Evolutionary conservation across 2,888 invertebrate species (phyloP).

Genomic region (Furcula furcula): DNA sequence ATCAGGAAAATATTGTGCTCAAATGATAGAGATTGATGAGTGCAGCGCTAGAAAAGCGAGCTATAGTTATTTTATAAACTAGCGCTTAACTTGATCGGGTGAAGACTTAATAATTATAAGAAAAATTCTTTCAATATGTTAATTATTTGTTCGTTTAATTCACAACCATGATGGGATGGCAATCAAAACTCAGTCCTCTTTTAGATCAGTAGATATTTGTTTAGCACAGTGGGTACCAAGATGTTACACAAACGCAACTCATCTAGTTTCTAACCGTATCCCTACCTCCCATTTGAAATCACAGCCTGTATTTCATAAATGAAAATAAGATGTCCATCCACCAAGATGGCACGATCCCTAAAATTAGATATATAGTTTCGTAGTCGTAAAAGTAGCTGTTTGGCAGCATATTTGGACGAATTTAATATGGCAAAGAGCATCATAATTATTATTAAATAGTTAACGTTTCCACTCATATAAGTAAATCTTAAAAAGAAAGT

Average conservation of each 20-base stretch:
- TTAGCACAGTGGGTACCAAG: too few relatives aligned
- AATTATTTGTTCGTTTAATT: conserved; percentile 14
- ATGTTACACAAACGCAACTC: neutral
- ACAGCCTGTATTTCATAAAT: conserved; percentile 3
- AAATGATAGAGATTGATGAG: too few relatives aligned
- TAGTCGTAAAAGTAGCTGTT: conserved; percentile 7
- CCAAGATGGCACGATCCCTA: neutral
- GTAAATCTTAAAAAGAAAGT: neutral
- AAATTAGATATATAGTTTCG: neutral
- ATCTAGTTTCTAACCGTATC: neutral
- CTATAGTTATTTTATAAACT: too few relatives aligned
- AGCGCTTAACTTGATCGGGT: neutral
- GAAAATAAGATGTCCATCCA: neutral
- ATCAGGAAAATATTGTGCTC: too few relatives aligned
- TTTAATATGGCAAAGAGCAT: conserved; percentile 5
- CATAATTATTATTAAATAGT: neutral
- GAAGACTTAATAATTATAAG: neutral
- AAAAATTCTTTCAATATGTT: neutral
- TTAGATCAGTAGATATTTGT: too few relatives aligned
- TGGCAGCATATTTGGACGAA: conserved; percentile 41
- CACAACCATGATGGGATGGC: conserved; percentile 34
- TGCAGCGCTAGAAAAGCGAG: too few relatives aligned
- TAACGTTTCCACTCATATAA: neutral
- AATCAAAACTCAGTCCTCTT: conserved; percentile 7
- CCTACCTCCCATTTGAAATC: neutral